Conservation (phyloP, 2,797 vertebrate genomes). For the Halcyon smyrnensis region DNA sequence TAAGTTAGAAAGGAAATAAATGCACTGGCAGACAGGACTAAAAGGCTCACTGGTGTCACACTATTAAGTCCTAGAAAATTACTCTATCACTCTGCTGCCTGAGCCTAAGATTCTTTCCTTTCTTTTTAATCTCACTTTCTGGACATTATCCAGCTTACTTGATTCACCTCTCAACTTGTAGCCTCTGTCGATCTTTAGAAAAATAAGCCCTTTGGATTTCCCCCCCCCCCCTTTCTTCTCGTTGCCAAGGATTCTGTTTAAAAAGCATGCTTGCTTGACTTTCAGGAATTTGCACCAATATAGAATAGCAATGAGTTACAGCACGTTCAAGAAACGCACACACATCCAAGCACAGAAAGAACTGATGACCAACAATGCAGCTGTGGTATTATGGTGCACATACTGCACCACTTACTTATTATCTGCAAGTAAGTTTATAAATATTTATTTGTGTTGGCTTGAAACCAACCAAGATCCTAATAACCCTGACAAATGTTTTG, state of each 20-base stretch:
- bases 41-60: background rate
- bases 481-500: background rate
- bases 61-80: conserved; percentile 28
- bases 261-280: conserved; percentile 49
- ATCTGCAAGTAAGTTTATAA: background rate
- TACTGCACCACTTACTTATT: background rate
- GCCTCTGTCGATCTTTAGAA: conserved; percentile 44
- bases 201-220: conserved; percentile 37
- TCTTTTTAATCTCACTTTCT: conserved; percentile 60
- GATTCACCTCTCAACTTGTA: conserved; percentile 50
- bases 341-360: conserved; percentile 9
- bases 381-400: background rate
- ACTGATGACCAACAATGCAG: background rate
- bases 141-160: conserved; percentile 44
- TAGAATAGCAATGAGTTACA: background rate
- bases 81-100: conserved; percentile 1
- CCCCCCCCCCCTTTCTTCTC: background rate
- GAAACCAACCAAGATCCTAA: background rate
- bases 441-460: background rate
- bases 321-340: background rate
- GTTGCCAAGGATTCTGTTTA: conserved; percentile 50
- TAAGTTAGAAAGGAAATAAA: conserved; percentile 48
- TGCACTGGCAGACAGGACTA: background rate
- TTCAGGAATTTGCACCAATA: conserved; percentile 57
- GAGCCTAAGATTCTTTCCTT: conserved; percentile 36